Evolutionary conservation across 2,888 invertebrate genomes (phyloP).

Genomic region (Drosophila percnosoma): DNA sequence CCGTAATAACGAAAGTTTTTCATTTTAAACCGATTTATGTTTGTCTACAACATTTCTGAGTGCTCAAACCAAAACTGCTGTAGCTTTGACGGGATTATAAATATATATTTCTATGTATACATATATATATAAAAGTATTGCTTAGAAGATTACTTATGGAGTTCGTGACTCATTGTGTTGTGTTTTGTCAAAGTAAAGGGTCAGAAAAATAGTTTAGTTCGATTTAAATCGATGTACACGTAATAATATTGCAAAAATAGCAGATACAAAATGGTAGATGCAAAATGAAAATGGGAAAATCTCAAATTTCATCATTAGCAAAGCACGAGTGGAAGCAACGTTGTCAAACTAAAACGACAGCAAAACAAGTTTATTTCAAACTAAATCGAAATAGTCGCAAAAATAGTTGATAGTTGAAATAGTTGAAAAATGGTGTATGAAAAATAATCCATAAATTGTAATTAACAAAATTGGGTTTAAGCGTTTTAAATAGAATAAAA

Average conservation of each 20-base stretch:
- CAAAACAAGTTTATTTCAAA: too few relatives aligned
- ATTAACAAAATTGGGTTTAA: neutral
- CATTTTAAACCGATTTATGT: conserved; percentile 62
- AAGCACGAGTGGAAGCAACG: neutral
- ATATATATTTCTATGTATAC: neutral
- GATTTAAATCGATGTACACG: neutral
- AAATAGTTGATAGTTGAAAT: neutral
- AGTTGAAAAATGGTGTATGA: neutral
- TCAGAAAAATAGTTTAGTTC: too few relatives aligned
- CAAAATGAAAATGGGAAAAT: neutral
- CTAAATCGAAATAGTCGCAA: neutral
- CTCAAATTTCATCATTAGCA: neutral
- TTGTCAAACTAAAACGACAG: neutral
- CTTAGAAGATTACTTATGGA: neutral
- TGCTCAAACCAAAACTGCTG: neutral
- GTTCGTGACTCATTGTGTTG: neutral
- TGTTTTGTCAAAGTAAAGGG: neutral
- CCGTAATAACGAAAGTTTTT: conserved; percentile 62
- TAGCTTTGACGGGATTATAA: conserved; percentile 9
- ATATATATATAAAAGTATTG: neutral
- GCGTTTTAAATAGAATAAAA: neutral
- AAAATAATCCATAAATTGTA: neutral
- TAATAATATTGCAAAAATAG: neutral
- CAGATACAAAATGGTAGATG: neutral
- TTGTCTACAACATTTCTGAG: conserved; percentile 35